Base-by-base conservation (phyloP, 2,888 invertebrate species). In the Allophyes oxyacanthae region DNA sequence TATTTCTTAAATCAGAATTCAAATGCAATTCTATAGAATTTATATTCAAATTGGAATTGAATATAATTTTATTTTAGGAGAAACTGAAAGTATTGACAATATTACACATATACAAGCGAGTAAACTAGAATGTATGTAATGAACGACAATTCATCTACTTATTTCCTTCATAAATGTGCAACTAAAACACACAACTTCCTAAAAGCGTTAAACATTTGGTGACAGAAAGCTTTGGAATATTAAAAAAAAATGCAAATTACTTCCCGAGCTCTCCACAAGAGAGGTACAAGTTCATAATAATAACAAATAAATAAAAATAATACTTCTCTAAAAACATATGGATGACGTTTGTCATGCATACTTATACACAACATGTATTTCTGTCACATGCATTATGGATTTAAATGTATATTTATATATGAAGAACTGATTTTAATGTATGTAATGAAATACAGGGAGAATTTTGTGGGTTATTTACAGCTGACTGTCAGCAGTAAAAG, bases 211-310 rank as follows among this genome's bases (percentile, higher is more conserved):
- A 73, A 78, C 64, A 75, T 76, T 79, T 80, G 82, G 90, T 92
- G 90, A 91, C 89, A 90, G 89, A 88, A 92, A 91, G 90, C 90
- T 82, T 82, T 74, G 57, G 75, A 78, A 70, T 66, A 72, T 61
- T n/a, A 37, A 45, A 73, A 82, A 83, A 82, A 83, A 64, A 80
- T 81, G 78, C 77, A 81, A 82, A 81, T 80, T 85, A 82, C 94
- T 94, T 94, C 93, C 92, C 88, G 93, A 94, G 94, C 92, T 93
- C 93, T 93, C 92, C 94, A 94, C 94, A 86, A 90, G 92, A 92
- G 93, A 94, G 93, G 82, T 85, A 88, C 72, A 82, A 80, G 75
- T 84, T 75, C 82, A 20, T 64, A 80, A 78, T 78, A 80, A 28
- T 4, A 75, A 75, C 78, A 75, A 79, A 81, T 75, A 84, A 79